Percentiles rank a stretch among this genome's conserved stretches.
phyloP scores from a whole-genome alignment of 92 coral and sea anemone species.

The Montipora capitata region DNA sequence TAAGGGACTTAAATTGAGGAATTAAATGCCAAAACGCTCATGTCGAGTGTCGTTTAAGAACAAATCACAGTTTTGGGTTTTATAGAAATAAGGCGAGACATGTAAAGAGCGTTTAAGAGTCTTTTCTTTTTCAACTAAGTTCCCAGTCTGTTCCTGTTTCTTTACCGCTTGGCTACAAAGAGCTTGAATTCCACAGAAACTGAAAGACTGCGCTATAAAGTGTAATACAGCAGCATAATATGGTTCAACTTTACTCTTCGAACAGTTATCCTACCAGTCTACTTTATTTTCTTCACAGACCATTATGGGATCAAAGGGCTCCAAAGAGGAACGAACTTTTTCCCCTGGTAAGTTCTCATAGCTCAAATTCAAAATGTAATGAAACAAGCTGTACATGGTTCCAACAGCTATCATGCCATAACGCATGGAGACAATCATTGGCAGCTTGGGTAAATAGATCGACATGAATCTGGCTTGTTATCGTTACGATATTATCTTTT shows the following conservation, averaged over 20 bases:
- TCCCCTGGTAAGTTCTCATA: conserved; percentile 26
- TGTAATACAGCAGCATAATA: too few relatives aligned
- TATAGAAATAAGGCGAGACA: not conserved
- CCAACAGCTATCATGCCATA: too few relatives aligned
- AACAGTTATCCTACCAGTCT: not conserved
- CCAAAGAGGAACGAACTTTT: conserved; percentile 30
- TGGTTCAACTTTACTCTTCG: too few relatives aligned
- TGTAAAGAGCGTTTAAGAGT: not conserved
- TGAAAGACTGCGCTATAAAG: too few relatives aligned
- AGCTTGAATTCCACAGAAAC: too few relatives aligned
- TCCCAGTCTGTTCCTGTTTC: too few relatives aligned
- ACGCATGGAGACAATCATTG: too few relatives aligned
- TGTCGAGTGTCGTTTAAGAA: not conserved
- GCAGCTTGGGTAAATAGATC: too few relatives aligned
- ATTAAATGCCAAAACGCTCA: not conserved
- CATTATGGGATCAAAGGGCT: conserved; percentile 41
- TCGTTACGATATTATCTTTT: too few relatives aligned
- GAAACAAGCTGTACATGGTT: not conserved
- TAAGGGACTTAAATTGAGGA: not conserved
- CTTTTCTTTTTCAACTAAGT: not conserved
- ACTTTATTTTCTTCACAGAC: conserved; percentile 2
- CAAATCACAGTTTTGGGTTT: not conserved
- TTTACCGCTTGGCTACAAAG: too few relatives aligned
- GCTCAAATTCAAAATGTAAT: not conserved
- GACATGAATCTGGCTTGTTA: too few relatives aligned